Base-by-base conservation (phyloP, 2,888 invertebrate species). In the Lepidocyrtinus sp. region DNA sequence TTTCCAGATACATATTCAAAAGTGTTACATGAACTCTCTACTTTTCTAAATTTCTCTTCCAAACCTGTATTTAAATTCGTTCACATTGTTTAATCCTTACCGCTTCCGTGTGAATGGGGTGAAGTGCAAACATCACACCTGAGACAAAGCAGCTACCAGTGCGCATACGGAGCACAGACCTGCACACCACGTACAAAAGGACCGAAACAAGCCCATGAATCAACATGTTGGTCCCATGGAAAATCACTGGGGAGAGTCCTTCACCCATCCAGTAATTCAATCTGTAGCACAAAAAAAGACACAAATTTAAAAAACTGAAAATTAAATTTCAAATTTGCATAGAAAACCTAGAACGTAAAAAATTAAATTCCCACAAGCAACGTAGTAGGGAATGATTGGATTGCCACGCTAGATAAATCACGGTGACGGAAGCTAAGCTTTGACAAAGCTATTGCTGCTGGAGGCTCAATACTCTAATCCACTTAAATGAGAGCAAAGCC, bases 91-190 rank as follows among this genome's bases (percentile, higher is more conserved):
- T 5, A n/a, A 9, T 69, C 92, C 94, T 94, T 88, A 95, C 96
- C 88, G 96, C 96, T 89, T 96, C 96, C 0, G 95, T 94, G 89
- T 96, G 96, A 82, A 96, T 92, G 17, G 96, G 96, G 88, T 96
- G 96, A 1, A 93, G 91, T 1, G 96, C 95, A 88, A 96, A 96
- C 86, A 96, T 90, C 61, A 93, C 89, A 25, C 94, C 93, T 0
- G 94, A 92, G 12, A 93, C 89, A 5, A 93, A 92, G 1, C 94
- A 93, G 85, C 93, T 93, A 55, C 92, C 91, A 12, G 92, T 91
- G 87, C 91, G 91, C 86, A 94, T 90, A 15, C 92, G 91, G 59
- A 93, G 93, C 69, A 94, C 91, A 7, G 90, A 90, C 61, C 91
- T 89, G 86, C 93, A 93, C 26, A 93, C 91, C 83, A 92, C 91